These are phyloP conservation scores for Ochotona curzoniae DNA, from an alignment of 2,113 vertebrate genomes.

Conservation along the genomic window DNA sequence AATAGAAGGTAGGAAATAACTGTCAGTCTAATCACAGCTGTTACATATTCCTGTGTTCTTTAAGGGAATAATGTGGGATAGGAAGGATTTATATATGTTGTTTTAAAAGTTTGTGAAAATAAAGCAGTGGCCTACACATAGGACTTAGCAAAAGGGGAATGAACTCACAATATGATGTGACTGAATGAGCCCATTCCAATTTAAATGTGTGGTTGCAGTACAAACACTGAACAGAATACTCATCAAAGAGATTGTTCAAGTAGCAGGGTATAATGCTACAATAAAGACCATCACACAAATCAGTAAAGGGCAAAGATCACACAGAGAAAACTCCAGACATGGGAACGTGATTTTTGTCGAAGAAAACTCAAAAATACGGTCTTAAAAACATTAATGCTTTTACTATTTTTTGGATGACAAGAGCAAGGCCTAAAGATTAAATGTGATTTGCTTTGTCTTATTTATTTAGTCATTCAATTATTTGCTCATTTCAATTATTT, in stretches of 20 bases:
- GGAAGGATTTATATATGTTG: neutral
- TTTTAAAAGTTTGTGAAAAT: constrained; percentile 47
- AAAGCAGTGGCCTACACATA: neutral
- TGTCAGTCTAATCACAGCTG: neutral
- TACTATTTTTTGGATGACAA: neutral
- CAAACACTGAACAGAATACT: neutral
- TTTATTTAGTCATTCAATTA: neutral
- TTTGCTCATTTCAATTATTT: neutral
- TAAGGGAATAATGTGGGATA: constrained; percentile 7
- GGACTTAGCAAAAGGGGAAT: neutral
- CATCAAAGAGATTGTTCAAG: neutral
- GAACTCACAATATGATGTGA: neutral
- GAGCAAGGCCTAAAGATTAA: neutral
- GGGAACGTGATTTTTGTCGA: neutral
- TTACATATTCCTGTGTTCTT: neutral
- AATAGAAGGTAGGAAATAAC: neutral
- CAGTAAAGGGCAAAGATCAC: neutral
- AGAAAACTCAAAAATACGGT: neutral
- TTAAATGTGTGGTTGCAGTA: neutral
- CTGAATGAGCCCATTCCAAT: neutral
- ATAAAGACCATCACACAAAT: neutral
- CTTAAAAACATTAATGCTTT: neutral
- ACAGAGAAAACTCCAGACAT: neutral
- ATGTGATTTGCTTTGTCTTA: neutral
- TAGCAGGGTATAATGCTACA: neutral